Conservation (phyloP, 1,140 invertebrate genomes). For the Polypedilum pembai region DNA sequence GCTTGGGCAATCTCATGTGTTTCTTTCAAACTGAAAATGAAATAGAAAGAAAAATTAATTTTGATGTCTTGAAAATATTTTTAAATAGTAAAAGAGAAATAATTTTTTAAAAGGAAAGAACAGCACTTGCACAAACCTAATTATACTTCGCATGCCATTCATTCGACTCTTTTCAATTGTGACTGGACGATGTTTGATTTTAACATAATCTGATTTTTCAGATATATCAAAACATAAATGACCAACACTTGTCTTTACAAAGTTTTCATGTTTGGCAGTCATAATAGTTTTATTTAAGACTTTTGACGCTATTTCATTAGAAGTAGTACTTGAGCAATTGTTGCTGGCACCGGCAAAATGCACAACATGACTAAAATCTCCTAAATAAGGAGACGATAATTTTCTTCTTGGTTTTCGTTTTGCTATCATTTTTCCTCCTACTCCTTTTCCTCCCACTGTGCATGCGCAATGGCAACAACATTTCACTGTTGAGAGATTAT, state of each 20-base stretch:
- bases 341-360: neutral
- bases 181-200: neutral
- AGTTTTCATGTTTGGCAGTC: neutral
- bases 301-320: neutral
- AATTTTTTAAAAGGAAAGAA: too few relatives aligned
- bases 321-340: neutral
- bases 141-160: neutral
- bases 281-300: conserved; percentile 2
- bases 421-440: neutral
- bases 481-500: neutral
- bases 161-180: neutral
- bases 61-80: neutral
- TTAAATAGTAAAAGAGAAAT: too few relatives aligned
- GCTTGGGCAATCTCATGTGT: conserved; percentile 93
- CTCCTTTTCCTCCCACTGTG: neutral
- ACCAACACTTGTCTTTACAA: neutral
- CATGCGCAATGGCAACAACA: conserved; percentile 26
- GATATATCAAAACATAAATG: neutral
- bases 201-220: neutral
- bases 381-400: conserved; percentile 11
- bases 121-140: neutral
- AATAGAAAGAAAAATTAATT: neutral
- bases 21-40: conserved; percentile 69
- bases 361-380: neutral
- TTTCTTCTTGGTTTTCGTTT: conserved; percentile 15